These are phyloP conservation scores for Piprites chloris DNA, from an alignment of 2,113 vertebrate genomes.

Conservation along the genomic window DNA sequence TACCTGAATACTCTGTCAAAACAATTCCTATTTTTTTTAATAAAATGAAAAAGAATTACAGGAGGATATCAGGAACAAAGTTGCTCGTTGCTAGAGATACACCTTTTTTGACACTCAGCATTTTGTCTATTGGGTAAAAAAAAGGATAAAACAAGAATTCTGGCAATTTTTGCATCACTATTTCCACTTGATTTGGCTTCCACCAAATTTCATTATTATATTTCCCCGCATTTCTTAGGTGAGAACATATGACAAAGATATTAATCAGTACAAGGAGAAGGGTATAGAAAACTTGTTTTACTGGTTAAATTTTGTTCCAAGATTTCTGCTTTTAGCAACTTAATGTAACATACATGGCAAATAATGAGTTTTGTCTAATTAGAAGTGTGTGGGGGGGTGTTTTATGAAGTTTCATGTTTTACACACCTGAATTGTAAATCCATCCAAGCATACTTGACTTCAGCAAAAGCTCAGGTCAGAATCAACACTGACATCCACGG, in stretches of 20 bases:
- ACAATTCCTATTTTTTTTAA: background rate
- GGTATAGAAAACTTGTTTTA: background rate
- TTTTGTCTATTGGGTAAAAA: background rate
- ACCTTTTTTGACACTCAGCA: background rate
- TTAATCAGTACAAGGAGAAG: background rate
- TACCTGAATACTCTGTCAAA: background rate
- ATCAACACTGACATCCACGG: background rate
- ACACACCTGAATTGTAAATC: background rate
- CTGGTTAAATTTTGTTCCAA: background rate
- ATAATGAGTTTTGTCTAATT: background rate
- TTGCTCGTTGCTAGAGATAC: background rate
- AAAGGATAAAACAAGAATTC: background rate
- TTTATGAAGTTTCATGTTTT: background rate
- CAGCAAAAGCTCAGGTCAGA: background rate
- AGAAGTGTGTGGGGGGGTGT: accelerated
- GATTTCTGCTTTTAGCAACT: background rate
- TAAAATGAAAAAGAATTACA: background rate
- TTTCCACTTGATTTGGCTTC: background rate
- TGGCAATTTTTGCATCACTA: background rate
- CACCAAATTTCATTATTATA: background rate
- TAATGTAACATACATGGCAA: background rate
- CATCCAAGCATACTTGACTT: background rate
- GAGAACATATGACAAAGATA: background rate
- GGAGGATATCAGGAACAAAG: background rate
- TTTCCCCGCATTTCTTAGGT: background rate